phyloP scores from a whole-genome alignment of 2,797 vertebrate genomes.

The Parotocinclus haroldoi region DNA sequence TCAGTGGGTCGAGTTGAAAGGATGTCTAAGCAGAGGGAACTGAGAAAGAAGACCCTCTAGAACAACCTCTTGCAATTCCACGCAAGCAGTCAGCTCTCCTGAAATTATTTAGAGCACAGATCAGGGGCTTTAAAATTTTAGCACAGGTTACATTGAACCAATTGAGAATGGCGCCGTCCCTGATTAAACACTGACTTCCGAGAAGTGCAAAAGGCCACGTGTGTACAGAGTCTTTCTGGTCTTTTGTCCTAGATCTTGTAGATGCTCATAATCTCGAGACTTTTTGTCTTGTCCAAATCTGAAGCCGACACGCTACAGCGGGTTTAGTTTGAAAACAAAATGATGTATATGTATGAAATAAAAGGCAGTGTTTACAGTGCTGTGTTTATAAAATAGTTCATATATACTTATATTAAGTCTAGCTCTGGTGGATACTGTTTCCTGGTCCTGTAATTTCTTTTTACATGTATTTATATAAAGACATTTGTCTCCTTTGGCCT shows the following conservation, averaged over 20 bases:
- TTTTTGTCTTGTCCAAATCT: slow-evolving; percentile 57
- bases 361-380: slow-evolving; percentile 72
- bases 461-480: slow-evolving; percentile 74
- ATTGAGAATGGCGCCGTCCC: slow-evolving; percentile 47
- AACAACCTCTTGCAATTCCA: slow-evolving; percentile 8
- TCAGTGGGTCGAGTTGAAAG: too few species aligned
- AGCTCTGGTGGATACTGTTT: slow-evolving; percentile 57
- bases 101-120: too few species aligned
- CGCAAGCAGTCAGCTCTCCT: too few species aligned
- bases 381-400: slow-evolving; percentile 63
- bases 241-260: slow-evolving; percentile 77
- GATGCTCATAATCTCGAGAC: slow-evolving; percentile 60
- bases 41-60: neutral
- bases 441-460: slow-evolving; percentile 65
- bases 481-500: slow-evolving; percentile 65
- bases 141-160: too few species aligned
- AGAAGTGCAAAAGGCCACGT: slow-evolving; percentile 70
- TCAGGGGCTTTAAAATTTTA: too few species aligned
- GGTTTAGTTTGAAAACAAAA: slow-evolving; percentile 13
- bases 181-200: slow-evolving; percentile 75
- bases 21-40: too few species aligned
- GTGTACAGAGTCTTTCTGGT: slow-evolving; percentile 65
- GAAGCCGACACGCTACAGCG: slow-evolving; percentile 43
- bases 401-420: slow-evolving; percentile 61
- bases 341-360: neutral